Base-by-base conservation (phyloP, 2,888 invertebrate genomes). In the Chydorus sphaericus region DNA sequence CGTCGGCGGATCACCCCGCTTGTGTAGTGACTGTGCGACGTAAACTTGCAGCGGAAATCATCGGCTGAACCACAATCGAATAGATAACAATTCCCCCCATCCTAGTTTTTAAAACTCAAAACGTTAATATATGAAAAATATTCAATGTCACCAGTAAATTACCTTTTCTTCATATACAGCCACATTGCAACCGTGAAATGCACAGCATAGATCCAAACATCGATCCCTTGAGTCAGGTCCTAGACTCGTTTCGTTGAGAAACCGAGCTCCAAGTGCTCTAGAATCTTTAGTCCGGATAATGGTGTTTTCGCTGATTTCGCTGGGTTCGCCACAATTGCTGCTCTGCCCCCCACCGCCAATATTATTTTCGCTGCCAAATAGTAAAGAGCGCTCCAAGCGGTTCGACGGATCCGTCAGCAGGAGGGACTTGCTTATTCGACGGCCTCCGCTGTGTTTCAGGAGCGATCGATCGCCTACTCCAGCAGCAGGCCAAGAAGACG, bases 141-240 rank as follows among this genome's bases (percentile, higher is more conserved):
- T n/a, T n/a, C n/a, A n/a, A n/a, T n/a, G n/a, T n/a, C n/a, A n/a
- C 20, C 36, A 63, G n/a, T n/a, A n/a, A n/a, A 66, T 66, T 66
- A 86, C 88, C 81, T 89, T 91, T 67, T 91, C 87, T 69, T 92
- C 91, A 67, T 85, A 92, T 62, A 92, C 85, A 69, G 89, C 91
- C 26, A 91, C 89, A 70, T 92, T 90, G 70, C 92, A 92, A 59
- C 79, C 72, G 52, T 82, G 81, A 3, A 88, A 89, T 70, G 86
- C 83, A 71, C 91, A 92, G 73, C 92, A 92, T 60, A 88, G 77
- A 54, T 82, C 77, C 65, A 89, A 75, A 68, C 92, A 92, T 68
- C 90, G 88, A 63, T 81, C 78, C 62, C 85, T 78, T 54, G 84
- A 79, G 62, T 66, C 62, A 6, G 59, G 37, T 23, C 83, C 81